Evolutionary conservation across 2,797 vertebrate genomes (phyloP), one percentile per base, ranked within the genome.

Genomic region (Chelmon rostratus): DNA sequence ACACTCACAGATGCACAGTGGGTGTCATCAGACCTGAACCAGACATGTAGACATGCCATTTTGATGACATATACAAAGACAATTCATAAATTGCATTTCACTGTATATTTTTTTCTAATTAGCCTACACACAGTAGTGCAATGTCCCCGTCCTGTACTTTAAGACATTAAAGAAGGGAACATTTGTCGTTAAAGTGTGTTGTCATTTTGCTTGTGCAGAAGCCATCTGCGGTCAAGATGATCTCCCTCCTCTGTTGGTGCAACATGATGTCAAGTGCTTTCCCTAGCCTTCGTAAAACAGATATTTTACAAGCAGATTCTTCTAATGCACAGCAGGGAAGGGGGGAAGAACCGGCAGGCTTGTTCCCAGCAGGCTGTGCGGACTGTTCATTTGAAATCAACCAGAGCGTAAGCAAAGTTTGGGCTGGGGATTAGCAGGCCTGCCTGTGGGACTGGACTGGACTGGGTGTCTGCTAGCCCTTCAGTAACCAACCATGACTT

Each of bases 361-460:
- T 19, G 58, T 90, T 93, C 89, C 83, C 85, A 92, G 85, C 67
- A 59, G 73, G 73, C 75, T 82, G 79, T 81, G 76, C 8, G 46
- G 84, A 64, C 69, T 87, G 84, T 78, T 88, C 73, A 79, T 91
- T 92, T 89, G 72, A 85, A 88, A 85, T 92, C 81, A 93, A 93
- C 47, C 79, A 53, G 89, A 94, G 91, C 86, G 78, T 91, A 83
- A 93, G 90, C 82, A 86, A 88, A 92, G 91, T 95, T 94, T 92
- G 86, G 77, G 59, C 85, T 89, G 88, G 85, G 92, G 92, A 94
- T 95, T 94, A 94, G 67, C 69, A 25, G 64, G 82, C 86, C 68
- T 58, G 86, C 76, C 90, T 87, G 76, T 92, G 87, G 88, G 88
- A 91, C 84, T 63, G 49, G 73, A 82, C 81, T 69, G 61, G 71